A percentile compares a stretch with the other conserved stretches of the same genome.
phyloP scores from a whole-genome alignment of 2,113 vertebrate species.

The Thermophis baileyi region DNA sequence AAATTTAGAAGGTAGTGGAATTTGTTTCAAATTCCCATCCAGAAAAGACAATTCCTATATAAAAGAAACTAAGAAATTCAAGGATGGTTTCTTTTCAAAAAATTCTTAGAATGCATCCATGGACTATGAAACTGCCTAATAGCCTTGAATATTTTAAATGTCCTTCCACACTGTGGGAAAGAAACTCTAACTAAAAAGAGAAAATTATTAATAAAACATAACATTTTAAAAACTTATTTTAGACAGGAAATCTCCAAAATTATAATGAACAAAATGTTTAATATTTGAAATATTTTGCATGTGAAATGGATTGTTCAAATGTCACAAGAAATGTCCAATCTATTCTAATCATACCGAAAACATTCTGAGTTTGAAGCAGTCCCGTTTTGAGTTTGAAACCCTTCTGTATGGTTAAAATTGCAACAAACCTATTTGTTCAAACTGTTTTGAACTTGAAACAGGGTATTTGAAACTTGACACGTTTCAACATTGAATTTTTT shows the following conservation, averaged over 20 bases:
- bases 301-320: neutral
- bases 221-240: neutral
- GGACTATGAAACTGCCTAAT: neutral
- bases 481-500: neutral
- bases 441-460: neutral
- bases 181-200: neutral
- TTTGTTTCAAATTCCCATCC: neutral
- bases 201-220: neutral
- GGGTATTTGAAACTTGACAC: neutral
- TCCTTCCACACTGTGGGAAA: neutral
- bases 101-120: neutral
- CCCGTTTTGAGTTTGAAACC: neutral
- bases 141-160: neutral
- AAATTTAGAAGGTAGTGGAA: too few relatives aligned
- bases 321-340: neutral
- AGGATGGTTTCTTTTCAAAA: neutral
- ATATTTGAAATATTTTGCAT: neutral
- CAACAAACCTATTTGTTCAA: neutral
- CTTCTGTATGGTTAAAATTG: neutral
- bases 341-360: neutral
- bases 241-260: neutral
- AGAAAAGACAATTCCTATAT: neutral
- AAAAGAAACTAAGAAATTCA: neutral
- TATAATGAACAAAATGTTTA: neutral
- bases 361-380: neutral